Conservation (phyloP, 2,113 vertebrate genomes). For the Neolamprologus falcicula region DNA sequence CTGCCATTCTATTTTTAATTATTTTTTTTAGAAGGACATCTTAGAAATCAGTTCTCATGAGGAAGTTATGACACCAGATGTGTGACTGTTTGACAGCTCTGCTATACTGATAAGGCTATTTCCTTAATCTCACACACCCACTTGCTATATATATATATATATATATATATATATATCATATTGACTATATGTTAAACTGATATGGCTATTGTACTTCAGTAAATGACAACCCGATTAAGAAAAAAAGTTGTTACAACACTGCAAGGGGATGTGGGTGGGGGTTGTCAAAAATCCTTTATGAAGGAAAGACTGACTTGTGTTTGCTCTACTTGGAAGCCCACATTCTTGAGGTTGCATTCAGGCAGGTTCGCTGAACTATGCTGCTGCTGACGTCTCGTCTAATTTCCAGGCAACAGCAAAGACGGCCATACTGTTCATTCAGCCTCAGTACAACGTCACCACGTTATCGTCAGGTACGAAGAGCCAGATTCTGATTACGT, state of each 20-base stretch:
- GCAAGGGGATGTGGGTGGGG: background rate
- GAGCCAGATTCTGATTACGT: background rate
- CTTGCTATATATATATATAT: background rate
- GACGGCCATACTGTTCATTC: slow-evolving; percentile 95
- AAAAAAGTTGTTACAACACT: background rate
- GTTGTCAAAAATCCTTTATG: background rate
- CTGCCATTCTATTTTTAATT: background rate
- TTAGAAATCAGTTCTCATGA: background rate
- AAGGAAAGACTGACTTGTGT: background rate
- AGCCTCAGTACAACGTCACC: slow-evolving; percentile 93
- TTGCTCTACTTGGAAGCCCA: background rate
- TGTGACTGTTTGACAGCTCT: background rate
- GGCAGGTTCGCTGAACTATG: background rate
- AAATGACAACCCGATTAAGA: background rate
- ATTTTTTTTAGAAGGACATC: fast-evolving
- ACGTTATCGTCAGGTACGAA: slow-evolving; percentile 79
- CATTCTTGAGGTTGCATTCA: background rate
- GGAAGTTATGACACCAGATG: background rate
- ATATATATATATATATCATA: background rate
- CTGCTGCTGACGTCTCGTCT: slow-evolving; percentile 3
- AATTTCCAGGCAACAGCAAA: slow-evolving; percentile 88
- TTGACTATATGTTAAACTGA: background rate
- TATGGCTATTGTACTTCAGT: background rate
- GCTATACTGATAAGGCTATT: background rate
- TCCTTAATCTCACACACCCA: background rate